Conservation (phyloP, 2,113 vertebrate genomes). For the Camarhynchus parvulus region DNA sequence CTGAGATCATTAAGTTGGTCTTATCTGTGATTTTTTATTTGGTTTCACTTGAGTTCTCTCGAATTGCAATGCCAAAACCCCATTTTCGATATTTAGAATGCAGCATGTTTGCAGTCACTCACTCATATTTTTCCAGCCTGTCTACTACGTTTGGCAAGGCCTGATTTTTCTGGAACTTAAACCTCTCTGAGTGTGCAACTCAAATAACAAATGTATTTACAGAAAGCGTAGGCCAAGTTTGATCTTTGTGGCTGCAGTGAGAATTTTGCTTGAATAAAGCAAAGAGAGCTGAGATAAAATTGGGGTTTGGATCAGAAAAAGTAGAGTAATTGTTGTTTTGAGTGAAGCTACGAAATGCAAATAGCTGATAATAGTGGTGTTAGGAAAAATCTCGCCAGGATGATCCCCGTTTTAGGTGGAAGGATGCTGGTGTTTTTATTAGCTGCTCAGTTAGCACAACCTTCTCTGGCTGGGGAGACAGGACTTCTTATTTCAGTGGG, state of each 20-base stretch:
- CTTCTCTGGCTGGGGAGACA: background rate
- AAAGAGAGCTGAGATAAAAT: background rate
- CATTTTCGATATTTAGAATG: background rate
- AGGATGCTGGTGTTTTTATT: background rate
- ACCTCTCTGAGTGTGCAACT: background rate
- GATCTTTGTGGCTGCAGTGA: background rate
- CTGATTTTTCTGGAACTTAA: background rate
- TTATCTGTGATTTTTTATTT: conserved; percentile 2
- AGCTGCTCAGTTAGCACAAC: background rate
- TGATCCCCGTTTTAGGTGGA: background rate
- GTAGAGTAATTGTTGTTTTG: background rate
- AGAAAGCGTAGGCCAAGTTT: background rate
- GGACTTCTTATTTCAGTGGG: background rate
- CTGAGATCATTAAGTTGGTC: background rate
- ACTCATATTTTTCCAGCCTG: background rate
- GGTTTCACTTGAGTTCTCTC: background rate
- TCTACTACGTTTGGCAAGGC: background rate
- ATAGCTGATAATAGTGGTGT: background rate
- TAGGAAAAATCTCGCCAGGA: background rate
- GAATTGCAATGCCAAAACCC: background rate
- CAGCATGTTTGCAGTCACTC: conserved; percentile 4
- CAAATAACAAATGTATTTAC: background rate
- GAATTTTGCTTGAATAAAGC: background rate
- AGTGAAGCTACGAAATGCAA: background rate
- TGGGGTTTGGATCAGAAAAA: background rate